These are phyloP conservation scores for Campoplex nolae DNA, from an alignment of 2,888 invertebrate genomes.

Conservation along the genomic window DNA sequence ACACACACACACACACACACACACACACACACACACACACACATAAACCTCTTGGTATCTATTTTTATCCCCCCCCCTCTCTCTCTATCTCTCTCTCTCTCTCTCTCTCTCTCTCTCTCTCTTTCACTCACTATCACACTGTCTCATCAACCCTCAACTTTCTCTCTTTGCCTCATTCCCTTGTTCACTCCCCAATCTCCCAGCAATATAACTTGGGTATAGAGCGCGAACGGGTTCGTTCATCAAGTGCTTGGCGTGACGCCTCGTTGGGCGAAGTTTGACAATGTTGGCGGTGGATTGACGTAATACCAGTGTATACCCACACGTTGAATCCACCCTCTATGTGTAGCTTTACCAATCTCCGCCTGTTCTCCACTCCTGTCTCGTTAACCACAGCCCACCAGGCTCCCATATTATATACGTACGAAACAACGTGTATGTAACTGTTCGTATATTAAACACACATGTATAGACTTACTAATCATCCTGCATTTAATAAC, in stretches of 20 bases:
- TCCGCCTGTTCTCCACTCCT: conserved; percentile 10
- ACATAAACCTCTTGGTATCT: not conserved
- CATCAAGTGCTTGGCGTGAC: conserved; percentile 65
- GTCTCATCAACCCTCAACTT: too few species aligned
- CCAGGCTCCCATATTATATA: conserved; percentile 15
- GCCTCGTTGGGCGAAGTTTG: conserved; percentile 67
- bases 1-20: not conserved
- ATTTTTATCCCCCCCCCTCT: not conserved
- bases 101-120: too few species aligned
- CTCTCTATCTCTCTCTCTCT: not conserved
- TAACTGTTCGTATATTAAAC: conserved; percentile 6
- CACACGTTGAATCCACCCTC: conserved; percentile 26
- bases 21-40: not conserved
- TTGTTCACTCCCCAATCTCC: conserved; percentile 27
- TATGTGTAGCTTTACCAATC: conserved; percentile 14
- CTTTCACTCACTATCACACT: too few species aligned
- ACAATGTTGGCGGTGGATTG: conserved; percentile 66
- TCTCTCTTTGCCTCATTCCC: not conserved
- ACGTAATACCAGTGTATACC: conserved; percentile 50
- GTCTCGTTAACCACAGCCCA: conserved; percentile 40
- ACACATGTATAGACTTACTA: not conserved
- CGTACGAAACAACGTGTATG: conserved; percentile 3
- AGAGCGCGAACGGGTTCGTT: conserved; percentile 56
- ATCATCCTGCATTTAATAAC: not conserved
- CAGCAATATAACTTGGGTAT: conserved; percentile 46